phyloP scores from a whole-genome alignment of 2,113 vertebrate species.

The Miniopterus natalensis region DNA sequence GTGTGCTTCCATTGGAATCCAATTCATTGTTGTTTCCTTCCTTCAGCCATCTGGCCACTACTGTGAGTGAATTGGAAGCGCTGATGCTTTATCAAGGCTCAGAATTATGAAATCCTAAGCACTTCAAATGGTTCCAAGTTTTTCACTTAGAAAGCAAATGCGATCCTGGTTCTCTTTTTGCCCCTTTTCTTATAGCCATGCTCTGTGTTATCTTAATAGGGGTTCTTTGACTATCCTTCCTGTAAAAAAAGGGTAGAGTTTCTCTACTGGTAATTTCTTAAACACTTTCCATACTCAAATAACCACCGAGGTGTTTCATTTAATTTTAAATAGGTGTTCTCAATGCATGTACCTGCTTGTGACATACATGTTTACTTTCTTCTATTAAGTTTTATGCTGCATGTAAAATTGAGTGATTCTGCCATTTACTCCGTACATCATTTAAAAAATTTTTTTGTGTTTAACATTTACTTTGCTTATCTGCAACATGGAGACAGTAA shows the following conservation, averaged over 20 bases:
- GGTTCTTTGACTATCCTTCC: not conserved
- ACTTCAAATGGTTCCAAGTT: not conserved
- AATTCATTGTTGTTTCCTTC: slow-evolving; percentile 41
- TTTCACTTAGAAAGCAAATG: slow-evolving; percentile 41
- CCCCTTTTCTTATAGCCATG: not conserved
- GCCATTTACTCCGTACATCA: not conserved
- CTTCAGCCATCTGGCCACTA: slow-evolving; percentile 63
- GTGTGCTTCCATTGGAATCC: slow-evolving; percentile 53
- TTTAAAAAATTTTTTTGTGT: not conserved
- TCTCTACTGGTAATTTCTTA: not conserved
- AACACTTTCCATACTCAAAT: not conserved
- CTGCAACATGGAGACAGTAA: not conserved
- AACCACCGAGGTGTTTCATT: not conserved
- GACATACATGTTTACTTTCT: not conserved
- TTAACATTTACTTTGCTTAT: not conserved
- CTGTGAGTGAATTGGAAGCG: slow-evolving; percentile 40
- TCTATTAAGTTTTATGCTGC: not conserved
- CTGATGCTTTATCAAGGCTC: slow-evolving; percentile 25
- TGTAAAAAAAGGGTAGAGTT: not conserved
- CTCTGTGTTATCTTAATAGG: not conserved
- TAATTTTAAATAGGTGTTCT: not conserved
- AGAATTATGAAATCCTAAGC: not conserved
- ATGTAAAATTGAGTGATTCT: not conserved
- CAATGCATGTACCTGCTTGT: not conserved
- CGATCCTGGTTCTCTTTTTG: not conserved